Evolutionary conservation across 2,888 invertebrate genomes (phyloP).

Genomic region (Apamea epomidion): DNA sequence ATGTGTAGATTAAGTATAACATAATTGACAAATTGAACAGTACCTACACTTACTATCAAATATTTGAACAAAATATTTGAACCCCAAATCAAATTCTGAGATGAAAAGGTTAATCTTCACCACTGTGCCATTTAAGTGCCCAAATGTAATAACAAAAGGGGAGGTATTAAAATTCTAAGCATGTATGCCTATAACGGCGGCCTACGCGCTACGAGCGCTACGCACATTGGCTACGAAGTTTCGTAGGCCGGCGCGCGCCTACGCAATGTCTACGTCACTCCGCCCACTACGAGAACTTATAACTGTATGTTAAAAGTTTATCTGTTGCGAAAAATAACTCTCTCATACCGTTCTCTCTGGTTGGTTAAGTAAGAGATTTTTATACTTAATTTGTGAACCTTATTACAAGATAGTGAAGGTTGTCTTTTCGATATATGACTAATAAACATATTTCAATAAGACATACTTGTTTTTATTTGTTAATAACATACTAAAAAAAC

Average conservation of each 20-base stretch:
- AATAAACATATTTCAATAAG: too few species aligned
- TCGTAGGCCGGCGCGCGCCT: slow-evolving; percentile 66
- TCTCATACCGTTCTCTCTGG: neutral
- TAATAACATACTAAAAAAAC: neutral
- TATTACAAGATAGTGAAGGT: neutral
- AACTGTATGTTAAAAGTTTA: slow-evolving; percentile 30
- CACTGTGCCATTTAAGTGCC: neutral
- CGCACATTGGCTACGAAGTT: slow-evolving; percentile 64
- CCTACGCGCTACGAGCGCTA: slow-evolving; percentile 64
- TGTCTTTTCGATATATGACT: neutral
- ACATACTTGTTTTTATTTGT: neutral
- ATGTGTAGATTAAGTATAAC: too few species aligned
- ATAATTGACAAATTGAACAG: too few species aligned
- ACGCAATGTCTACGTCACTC: slow-evolving; percentile 61
- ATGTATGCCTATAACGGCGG: slow-evolving; percentile 27
- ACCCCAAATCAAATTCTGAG: slow-evolving; percentile 18
- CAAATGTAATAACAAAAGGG: slow-evolving; percentile 46
- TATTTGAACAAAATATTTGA: neutral
- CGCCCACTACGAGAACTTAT: slow-evolving; percentile 50
- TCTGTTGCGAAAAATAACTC: slow-evolving; percentile 35
- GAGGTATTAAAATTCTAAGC: slow-evolving; percentile 54
- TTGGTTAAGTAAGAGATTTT: neutral
- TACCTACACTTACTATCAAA: neutral
- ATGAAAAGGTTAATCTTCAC: slow-evolving; percentile 4
- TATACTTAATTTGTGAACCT: neutral